phyloP scores from a whole-genome alignment of 2,888 invertebrate genomes.

The Tigriopus californicus region DNA sequence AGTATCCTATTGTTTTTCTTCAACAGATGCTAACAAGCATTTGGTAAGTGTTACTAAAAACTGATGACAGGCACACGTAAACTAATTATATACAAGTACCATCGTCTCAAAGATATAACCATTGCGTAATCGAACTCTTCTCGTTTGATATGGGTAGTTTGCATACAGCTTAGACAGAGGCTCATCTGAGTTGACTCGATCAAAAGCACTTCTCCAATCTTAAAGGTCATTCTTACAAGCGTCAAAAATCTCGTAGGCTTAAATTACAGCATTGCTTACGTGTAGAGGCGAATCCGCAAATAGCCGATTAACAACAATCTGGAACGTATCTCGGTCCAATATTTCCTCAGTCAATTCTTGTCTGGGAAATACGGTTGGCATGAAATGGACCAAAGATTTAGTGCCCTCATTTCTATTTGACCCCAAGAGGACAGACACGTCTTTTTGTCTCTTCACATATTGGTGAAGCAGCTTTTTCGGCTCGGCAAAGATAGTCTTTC shows the following conservation, averaged over 20 bases:
- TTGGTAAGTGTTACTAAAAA: too few relatives aligned
- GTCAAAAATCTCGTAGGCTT: not conserved
- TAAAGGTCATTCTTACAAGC: too few relatives aligned
- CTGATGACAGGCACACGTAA: too few relatives aligned
- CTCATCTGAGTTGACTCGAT: too few relatives aligned
- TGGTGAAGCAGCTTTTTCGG: not conserved
- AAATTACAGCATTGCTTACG: not conserved
- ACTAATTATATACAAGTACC: too few relatives aligned
- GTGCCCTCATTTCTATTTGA: not conserved
- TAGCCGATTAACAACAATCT: not conserved
- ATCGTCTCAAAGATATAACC: too few relatives aligned
- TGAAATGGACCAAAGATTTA: not conserved
- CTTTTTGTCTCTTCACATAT: not conserved
- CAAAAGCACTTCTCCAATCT: too few relatives aligned
- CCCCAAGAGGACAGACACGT: not conserved
- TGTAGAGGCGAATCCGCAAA: not conserved
- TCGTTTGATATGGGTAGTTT: too few relatives aligned
- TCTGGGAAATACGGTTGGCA: not conserved
- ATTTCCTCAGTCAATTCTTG: not conserved
- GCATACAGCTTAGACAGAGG: too few relatives aligned
- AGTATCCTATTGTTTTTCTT: too few relatives aligned
- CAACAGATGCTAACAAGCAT: too few relatives aligned
- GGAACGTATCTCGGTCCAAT: not conserved
- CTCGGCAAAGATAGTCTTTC: not conserved
- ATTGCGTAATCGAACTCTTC: too few relatives aligned